Percentiles rank a stretch among this genome's conserved stretches.
phyloP scores from a whole-genome alignment of 2,888 invertebrate genomes.

The Malthinus flaveolus region DNA sequence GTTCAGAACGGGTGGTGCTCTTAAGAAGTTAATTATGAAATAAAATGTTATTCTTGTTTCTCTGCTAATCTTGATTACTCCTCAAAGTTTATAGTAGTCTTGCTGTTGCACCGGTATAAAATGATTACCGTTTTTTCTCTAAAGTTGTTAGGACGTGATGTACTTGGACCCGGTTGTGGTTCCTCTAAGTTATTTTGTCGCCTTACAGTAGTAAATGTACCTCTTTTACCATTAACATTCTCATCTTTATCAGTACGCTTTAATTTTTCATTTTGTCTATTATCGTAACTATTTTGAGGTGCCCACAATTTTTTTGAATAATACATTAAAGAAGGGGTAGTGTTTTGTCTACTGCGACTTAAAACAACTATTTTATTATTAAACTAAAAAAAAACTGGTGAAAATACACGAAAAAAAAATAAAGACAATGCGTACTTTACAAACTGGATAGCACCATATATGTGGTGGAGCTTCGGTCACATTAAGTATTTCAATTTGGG shows the following conservation, averaged over 20 bases:
- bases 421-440: constrained; percentile 60
- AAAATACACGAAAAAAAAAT: not conserved
- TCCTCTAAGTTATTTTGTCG: constrained; percentile 39
- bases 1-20: too few species aligned
- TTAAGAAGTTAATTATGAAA: too few species aligned
- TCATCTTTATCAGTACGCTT: constrained; percentile 67
- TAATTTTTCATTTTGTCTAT: constrained; percentile 42
- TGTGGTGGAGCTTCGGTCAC: constrained; percentile 81
- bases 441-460: constrained; percentile 93
- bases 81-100: too few species aligned
- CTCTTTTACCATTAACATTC: constrained; percentile 73
- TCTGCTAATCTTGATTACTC: too few species aligned
- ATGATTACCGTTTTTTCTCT: constrained; percentile 5
- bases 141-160: constrained; percentile 8
- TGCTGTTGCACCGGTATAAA: too few species aligned
- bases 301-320: constrained; percentile 60
- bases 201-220: constrained; percentile 51
- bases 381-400: constrained; percentile 53
- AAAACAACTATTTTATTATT: constrained; percentile 78
- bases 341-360: constrained; percentile 63
- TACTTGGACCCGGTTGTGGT: constrained; percentile 26
- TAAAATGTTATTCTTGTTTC: too few species aligned
- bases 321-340: constrained; percentile 60
- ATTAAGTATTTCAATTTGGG: constrained; percentile 73
- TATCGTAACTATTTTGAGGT: constrained; percentile 54